These are phyloP conservation scores for Corvus moneduloides DNA, from an alignment of 2,113 vertebrate genomes.

Conservation along the genomic window DNA sequence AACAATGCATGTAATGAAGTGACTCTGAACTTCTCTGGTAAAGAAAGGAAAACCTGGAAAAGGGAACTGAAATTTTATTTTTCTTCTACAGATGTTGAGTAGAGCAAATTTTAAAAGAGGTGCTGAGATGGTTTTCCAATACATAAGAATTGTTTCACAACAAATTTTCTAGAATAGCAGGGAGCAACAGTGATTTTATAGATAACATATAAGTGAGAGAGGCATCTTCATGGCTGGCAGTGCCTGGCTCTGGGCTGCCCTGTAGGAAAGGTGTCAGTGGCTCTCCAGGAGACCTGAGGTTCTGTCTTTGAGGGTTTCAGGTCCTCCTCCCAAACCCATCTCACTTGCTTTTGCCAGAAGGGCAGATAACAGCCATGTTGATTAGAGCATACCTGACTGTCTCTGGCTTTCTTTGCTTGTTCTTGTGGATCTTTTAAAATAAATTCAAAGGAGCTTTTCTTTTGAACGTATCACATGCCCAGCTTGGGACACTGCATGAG, in stretches of 20 bases:
- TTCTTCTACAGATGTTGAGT: not conserved
- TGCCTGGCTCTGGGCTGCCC: not conserved
- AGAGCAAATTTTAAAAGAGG: not conserved
- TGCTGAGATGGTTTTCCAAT: not conserved
- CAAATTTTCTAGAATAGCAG: not conserved
- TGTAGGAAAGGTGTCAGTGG: not conserved
- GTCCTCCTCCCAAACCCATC: not conserved
- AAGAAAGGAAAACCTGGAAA: not conserved
- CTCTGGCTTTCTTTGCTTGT: not conserved
- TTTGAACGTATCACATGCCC: not conserved
- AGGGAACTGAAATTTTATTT: not conserved
- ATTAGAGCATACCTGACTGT: not conserved
- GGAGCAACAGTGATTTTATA: not conserved
- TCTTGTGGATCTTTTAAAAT: not conserved
- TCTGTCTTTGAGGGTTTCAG: not conserved
- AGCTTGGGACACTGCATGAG: not conserved
- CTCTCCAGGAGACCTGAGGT: not conserved
- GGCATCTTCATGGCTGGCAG: not conserved
- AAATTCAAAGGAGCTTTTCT: not conserved
- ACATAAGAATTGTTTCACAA: not conserved
- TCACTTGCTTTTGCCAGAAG: not conserved
- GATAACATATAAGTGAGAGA: not conserved
- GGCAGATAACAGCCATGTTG: not conserved
- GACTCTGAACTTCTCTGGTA: not conserved
- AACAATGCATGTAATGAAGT: not conserved